Conservation (phyloP, 2,888 invertebrate species). For the Empis stercorea region DNA sequence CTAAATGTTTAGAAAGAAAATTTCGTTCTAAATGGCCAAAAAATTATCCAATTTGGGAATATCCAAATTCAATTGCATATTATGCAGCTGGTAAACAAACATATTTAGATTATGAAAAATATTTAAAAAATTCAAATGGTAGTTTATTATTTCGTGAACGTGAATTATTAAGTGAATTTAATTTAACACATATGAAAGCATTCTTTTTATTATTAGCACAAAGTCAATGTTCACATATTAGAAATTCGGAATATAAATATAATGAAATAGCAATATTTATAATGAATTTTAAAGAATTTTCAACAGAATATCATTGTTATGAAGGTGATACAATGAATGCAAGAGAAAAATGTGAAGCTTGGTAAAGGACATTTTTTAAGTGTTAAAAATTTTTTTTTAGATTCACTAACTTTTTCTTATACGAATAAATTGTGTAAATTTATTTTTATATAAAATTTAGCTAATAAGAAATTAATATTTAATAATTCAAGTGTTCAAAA, state of each 20-base stretch:
- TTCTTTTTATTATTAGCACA: constrained; percentile 1
- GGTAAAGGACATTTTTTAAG: not conserved
- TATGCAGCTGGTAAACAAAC: constrained; percentile 2
- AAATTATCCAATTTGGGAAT: constrained; percentile 1
- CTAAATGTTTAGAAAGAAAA: not conserved
- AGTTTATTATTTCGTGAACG: not conserved
- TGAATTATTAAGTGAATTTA: not conserved
- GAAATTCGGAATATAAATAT: not conserved
- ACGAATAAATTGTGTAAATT: no score
- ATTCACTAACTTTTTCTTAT: no score
- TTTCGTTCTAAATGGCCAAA: not conserved
- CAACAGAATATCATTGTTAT: constrained; percentile 1
- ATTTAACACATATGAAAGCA: constrained; percentile 1
- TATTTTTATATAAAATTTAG: no score
- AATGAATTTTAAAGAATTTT: constrained; percentile 2
- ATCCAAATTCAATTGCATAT: constrained; percentile 1
- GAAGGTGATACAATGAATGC: constrained; percentile 2
- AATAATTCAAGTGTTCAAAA: not conserved
- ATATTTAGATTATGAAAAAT: constrained; percentile 1
- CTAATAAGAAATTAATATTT: not conserved
- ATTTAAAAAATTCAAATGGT: not conserved
- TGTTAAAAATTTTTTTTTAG: no score
- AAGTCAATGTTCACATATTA: not conserved
- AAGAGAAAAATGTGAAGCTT: constrained; percentile 2
- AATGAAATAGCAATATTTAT: constrained; percentile 1